phyloP scores from a whole-genome alignment of 2,113 vertebrate genomes.

The Trochalopteron elliotii region DNA sequence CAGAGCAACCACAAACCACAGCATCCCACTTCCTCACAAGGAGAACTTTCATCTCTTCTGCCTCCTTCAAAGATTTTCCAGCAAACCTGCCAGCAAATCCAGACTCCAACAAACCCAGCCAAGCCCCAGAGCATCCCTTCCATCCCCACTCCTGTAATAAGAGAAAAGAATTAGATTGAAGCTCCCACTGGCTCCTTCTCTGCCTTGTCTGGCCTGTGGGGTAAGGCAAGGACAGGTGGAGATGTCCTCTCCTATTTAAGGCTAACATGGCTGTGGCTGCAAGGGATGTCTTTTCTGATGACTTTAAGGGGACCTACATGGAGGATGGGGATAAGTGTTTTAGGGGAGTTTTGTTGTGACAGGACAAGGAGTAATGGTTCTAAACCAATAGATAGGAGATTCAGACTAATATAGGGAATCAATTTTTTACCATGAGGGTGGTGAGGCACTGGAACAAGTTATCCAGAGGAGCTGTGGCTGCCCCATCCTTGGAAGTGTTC shows the following conservation, averaged over 20 bases:
- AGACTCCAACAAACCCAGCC: not conserved
- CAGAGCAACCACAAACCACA: not conserved
- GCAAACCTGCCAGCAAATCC: not conserved
- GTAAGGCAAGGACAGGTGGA: not conserved
- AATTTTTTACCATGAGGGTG: not conserved
- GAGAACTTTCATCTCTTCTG: not conserved
- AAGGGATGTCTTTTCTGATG: not conserved
- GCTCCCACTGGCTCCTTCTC: not conserved
- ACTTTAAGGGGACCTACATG: not conserved
- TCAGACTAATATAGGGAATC: not conserved
- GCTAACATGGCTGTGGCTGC: not conserved
- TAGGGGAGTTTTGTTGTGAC: not conserved
- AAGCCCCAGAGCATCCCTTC: not conserved
- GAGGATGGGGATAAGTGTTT: not conserved
- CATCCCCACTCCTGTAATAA: accelerated
- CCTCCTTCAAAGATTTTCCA: not conserved
- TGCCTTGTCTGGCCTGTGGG: not conserved
- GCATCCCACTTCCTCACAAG: not conserved
- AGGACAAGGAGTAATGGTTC: not conserved
- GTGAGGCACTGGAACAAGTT: not conserved
- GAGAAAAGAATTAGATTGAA: not conserved
- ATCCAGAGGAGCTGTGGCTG: not conserved
- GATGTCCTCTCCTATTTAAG: not conserved
- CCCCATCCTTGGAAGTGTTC: not conserved
- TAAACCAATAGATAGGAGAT: not conserved